These are phyloP conservation scores for Acholoe squamosa DNA, from an alignment of 2,888 invertebrate species.

Conservation along the genomic window DNA sequence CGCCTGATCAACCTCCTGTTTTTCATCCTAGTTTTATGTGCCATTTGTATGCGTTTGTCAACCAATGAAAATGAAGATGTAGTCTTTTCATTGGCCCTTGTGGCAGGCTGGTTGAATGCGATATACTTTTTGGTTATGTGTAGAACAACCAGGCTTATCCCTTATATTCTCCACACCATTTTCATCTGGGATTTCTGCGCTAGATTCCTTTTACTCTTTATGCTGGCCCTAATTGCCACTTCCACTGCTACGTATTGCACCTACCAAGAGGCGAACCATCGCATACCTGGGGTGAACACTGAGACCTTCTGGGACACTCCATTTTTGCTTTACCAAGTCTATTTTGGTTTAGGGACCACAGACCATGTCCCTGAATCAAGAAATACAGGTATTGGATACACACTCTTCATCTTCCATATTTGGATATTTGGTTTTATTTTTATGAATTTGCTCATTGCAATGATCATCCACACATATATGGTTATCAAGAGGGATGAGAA, in stretches of 20 bases:
- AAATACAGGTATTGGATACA: conserved; percentile 33
- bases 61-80: conserved; percentile 54
- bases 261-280: background rate
- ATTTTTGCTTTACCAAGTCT: background rate
- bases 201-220: conserved; percentile 4
- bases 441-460: conserved; percentile 18
- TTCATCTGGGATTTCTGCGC: background rate
- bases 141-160: background rate
- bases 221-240: background rate
- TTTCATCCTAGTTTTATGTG: background rate
- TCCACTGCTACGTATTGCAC: conserved; percentile 31
- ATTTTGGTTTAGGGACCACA: conserved; percentile 19
- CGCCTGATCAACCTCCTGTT: conserved; percentile 12
- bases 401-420: conserved; percentile 21
- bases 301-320: conserved; percentile 35
- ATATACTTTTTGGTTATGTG: background rate
- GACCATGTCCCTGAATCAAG: background rate
- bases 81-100: background rate
- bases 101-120: conserved; percentile 48
- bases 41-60: background rate
- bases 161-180: conserved; percentile 15
- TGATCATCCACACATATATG: conserved; percentile 36
- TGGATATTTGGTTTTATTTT: conserved; percentile 18
- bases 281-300: background rate
- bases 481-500: background rate